Conservation (phyloP, 2,888 invertebrate genomes). For the Mylabris sibirica region DNA sequence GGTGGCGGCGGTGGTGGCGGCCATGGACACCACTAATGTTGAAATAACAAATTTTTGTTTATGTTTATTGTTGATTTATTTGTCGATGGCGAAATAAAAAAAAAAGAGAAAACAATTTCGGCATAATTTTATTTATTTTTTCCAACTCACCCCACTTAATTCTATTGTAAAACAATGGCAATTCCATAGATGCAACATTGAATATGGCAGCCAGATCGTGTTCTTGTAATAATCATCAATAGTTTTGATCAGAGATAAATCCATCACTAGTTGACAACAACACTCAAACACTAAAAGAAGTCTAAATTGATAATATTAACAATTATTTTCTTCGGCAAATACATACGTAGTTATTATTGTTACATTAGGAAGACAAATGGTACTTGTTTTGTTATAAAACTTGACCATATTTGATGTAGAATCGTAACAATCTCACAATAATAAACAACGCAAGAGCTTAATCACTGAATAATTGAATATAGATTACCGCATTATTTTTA, state of each 20-base stretch:
- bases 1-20: conserved; percentile 31
- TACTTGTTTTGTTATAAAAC: conserved; percentile 12
- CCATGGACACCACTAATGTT: conserved; percentile 27
- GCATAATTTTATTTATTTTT: not conserved
- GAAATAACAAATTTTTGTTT: conserved; percentile 12
- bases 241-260: conserved; percentile 30
- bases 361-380: not conserved
- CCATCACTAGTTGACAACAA: conserved; percentile 24
- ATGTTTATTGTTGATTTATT: conserved; percentile 32
- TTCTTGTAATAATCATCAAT: conserved; percentile 33
- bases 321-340: not conserved
- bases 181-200: conserved; percentile 36
- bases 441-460: not conserved
- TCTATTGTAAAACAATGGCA: conserved; percentile 39
- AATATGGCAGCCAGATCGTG: conserved; percentile 34
- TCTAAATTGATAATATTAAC: not conserved
- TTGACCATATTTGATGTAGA: conserved; percentile 1
- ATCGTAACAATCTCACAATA: not conserved
- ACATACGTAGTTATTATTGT: not conserved
- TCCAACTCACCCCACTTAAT: conserved; percentile 24
- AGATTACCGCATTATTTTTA: not conserved
- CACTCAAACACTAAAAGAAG: not conserved
- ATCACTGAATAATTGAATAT: conserved; percentile 1
- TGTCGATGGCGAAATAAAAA: conserved; percentile 19
- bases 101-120: conserved; percentile 18